Base-by-base conservation (phyloP, 2,888 invertebrate species). In the Mimas tiliae region DNA sequence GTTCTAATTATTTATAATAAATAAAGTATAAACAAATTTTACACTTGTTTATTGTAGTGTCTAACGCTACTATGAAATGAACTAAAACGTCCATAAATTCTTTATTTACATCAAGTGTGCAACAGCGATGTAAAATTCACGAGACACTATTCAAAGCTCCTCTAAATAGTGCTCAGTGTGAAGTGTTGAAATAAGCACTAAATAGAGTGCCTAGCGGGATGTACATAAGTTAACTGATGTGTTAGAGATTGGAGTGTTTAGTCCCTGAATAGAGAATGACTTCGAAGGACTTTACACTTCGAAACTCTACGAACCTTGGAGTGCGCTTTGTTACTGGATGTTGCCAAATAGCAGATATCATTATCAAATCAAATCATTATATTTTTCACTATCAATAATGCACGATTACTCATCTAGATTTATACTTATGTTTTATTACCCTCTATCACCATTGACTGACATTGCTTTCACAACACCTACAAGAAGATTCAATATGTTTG, bases 41-140 rank as follows among this genome's bases (percentile, higher is more conserved):
- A 12, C 38, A 42, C 42, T 58, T 58, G 38, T 19, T 42, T 14
- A 16, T 4, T 16, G 11, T 11, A 33, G 12, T 19, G 11, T 38
- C 19, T 19, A 58, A 38, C 19, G 19, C 11, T 42, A 19, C 38
- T 58, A 12, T 42, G 19, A 42, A 42, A 42, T 21, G 12, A 38
- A 58, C 58, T 58, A 38, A 47, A 64, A 64, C 42, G 58, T 58
- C 19, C 12, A 58, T 58, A 42, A 58, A 42, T 58, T 58, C 19
- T 58, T 42, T 58, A 58, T 42, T 12, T 38, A 58, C 58, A 58
- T 55, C 38, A 38, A 38, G 34, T 58, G 58, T 58, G 42, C 58
- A 58, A 58, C 38, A n/a, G 16, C 34, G 3, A 2, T 65, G 1
- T 27, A 12, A 52, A 42, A 58, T 42, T 38, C 58, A 58, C 12